Conservation (phyloP, 2,113 vertebrate species). For the Pomatorhinus ruficollis region DNA sequence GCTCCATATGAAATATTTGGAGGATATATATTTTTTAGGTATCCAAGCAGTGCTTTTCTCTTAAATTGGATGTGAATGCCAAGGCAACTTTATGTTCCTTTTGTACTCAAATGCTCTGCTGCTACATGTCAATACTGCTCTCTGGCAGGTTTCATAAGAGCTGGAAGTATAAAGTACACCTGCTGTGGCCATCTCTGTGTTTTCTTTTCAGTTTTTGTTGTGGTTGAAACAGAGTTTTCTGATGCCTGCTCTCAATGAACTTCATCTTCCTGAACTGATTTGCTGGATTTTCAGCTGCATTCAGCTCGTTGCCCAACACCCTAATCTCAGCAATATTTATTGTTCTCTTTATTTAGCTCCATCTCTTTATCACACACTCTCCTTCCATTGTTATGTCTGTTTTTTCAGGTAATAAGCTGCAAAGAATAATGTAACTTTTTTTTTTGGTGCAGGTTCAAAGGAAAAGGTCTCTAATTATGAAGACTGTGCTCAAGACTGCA, state of each 20-base stretch:
- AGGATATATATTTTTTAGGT: slow-evolving; percentile 11
- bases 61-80: slow-evolving; percentile 4
- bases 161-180: background rate
- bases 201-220: slow-evolving; percentile 14
- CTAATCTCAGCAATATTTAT: background rate
- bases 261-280: slow-evolving; percentile 1
- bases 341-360: background rate
- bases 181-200: background rate
- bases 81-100: slow-evolving; percentile 17
- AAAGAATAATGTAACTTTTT: background rate
- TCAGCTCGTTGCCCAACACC: background rate
- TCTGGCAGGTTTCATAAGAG: background rate
- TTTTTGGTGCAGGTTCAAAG: background rate
- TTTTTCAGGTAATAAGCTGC: background rate
- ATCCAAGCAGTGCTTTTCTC: background rate
- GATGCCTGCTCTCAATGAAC: background rate
- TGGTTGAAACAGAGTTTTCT: background rate
- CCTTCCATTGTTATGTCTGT: background rate
- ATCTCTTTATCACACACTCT: background rate
- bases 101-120: slow-evolving; percentile 12
- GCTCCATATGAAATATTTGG: slow-evolving; percentile 17
- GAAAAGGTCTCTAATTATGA: background rate
- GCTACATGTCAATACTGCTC: background rate
- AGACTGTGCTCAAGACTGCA: background rate
- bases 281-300: slow-evolving; percentile 4